Base-by-base conservation (phyloP, 2,797 vertebrate species). In the Lophius americanus region DNA sequence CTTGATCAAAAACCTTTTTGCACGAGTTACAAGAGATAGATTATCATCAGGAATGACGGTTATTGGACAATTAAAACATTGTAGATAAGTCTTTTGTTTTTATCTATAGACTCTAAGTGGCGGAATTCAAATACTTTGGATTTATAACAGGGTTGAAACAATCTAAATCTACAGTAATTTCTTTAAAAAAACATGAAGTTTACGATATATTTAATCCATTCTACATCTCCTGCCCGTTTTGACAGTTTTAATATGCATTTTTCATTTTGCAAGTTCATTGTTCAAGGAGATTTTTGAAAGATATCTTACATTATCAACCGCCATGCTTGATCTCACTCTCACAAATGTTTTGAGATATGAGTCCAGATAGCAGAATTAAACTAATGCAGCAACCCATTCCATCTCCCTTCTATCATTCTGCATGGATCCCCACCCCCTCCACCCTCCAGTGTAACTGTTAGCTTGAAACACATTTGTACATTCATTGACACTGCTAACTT, bases 191-290 rank as follows among this genome's bases (percentile, higher is more conserved):
- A 23, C 23, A 23, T 23, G 23, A 23, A 23, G 23, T 23, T 23
- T 23, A 23, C 23, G 2, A 23, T 23, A 23, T 23, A 23, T 23
- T 23, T 23, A 23, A 23, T 51, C 7, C 32, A 39, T 9, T 52
- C 10, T 12, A 12, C 32, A 58, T 51, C 51, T 23, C 0, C 53
- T 43, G 8, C 13, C 14, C 3, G 4, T 23, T 1, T 23, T 23
- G 23, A 11, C 37, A 7, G 5, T 46, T 44, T 8, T 0, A 0
- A 51, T 63, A 60, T 66, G 58, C 4, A 4, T 23, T 39, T 47
- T 55, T 36, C 32, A 8, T 62, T 70, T 42, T 66, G 71, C 79
- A 75, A 76, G 61, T 67, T 70, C 59, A 52, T 53, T 43, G 35
- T 52, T 44, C 33, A 48, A 23, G 51, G 37, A 57, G 39, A 55